Evolutionary conservation across 2,113 vertebrate species (phyloP).

Genomic region (Delphinapterus leucas): DNA sequence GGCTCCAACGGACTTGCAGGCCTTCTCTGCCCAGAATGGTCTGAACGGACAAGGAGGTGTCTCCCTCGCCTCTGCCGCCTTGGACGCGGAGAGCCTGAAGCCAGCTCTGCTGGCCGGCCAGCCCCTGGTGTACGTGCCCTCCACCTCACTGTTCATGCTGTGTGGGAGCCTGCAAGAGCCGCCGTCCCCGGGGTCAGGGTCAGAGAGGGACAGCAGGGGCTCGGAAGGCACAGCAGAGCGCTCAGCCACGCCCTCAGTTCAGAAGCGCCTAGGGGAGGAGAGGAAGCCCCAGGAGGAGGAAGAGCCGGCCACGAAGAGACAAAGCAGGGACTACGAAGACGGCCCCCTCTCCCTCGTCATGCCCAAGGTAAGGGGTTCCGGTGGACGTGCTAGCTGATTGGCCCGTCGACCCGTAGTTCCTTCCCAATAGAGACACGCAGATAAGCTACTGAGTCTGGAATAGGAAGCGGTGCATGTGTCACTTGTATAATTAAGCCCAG

Average conservation of each 20-base stretch:
- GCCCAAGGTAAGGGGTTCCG: slow-evolving; percentile 78
- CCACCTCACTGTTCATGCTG: slow-evolving; percentile 90
- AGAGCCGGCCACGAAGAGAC: slow-evolving; percentile 78
- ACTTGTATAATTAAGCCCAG: background rate
- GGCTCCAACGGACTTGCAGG: slow-evolving; percentile 66
- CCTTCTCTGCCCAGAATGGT: slow-evolving; percentile 41
- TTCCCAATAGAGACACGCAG: background rate
- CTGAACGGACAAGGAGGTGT: slow-evolving; percentile 52
- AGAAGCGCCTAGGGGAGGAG: slow-evolving; percentile 72
- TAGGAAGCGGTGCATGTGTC: background rate
- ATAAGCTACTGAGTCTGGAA: background rate
- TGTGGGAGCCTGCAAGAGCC: slow-evolving; percentile 77
- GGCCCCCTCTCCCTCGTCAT: slow-evolving; percentile 80
- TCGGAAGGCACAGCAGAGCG: background rate
- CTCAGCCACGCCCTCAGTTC: background rate
- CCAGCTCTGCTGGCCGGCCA: slow-evolving; percentile 71
- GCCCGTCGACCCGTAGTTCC: background rate
- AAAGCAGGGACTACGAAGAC: slow-evolving; percentile 65
- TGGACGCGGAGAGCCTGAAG: slow-evolving; percentile 62
- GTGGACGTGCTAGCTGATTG: accelerated
- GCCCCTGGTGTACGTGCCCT: slow-evolving; percentile 87
- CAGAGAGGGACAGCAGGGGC: background rate
- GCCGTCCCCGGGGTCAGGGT: background rate
- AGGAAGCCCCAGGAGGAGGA: slow-evolving; percentile 43
- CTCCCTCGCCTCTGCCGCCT: background rate